Evolutionary conservation across 2,888 invertebrate genomes (phyloP).

Genomic region (Amiota mariae): DNA sequence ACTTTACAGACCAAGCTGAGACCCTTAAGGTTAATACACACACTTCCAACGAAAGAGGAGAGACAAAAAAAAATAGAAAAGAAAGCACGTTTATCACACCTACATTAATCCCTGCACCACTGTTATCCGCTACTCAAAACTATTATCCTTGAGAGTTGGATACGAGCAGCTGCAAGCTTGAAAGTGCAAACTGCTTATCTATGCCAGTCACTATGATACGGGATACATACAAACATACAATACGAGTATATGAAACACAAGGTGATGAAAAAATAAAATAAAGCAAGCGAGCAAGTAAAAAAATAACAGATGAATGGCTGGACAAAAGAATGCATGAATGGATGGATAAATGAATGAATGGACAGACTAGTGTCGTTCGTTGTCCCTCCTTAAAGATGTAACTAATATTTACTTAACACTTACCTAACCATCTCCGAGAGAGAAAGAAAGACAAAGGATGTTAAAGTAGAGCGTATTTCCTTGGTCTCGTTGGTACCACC

Average conservation of each 20-base stretch:
- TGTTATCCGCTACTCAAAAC: background rate
- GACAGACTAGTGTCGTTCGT: background rate
- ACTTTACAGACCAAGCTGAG: background rate
- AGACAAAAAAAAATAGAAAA: no score
- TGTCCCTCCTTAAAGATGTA: slow-evolving; percentile 17
- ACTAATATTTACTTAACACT: slow-evolving; percentile 29
- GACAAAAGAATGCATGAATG: background rate
- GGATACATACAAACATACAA: background rate
- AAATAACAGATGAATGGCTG: background rate
- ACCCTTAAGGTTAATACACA: slow-evolving; percentile 1
- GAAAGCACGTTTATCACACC: background rate
- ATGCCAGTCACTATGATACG: slow-evolving; percentile 4
- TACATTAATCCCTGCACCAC: background rate
- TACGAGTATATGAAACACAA: background rate
- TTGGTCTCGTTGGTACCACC: background rate
- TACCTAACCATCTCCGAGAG: slow-evolving; percentile 7
- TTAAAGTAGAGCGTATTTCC: background rate
- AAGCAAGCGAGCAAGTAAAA: background rate
- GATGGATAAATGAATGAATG: background rate
- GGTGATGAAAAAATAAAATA: slow-evolving; percentile 7
- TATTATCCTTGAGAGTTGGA: slow-evolving; percentile 23
- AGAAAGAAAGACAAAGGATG: background rate
- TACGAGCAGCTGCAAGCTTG: slow-evolving; percentile 3
- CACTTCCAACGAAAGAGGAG: background rate
- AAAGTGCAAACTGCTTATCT: slow-evolving; percentile 19